Conservation (phyloP, 1,140 invertebrate species). For the Leptestheria dahalacensis region DNA sequence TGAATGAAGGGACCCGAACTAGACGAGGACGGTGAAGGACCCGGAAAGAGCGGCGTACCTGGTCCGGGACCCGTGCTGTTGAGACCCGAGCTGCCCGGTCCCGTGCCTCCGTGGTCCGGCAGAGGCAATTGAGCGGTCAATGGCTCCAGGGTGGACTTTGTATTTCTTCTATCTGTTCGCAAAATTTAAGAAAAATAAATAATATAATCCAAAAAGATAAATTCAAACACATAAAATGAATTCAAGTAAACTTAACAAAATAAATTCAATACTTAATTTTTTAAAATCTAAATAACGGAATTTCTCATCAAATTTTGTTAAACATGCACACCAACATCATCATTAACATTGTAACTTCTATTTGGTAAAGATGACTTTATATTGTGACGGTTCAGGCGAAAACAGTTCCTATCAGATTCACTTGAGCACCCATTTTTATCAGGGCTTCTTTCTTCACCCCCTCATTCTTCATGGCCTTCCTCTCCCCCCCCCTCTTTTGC, state of each 20-base stretch:
- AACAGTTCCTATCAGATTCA: neutral
- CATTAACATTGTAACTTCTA: too few species aligned
- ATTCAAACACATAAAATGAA: too few species aligned
- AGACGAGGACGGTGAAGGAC: slow-evolving; percentile 7
- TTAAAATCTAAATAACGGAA: too few species aligned
- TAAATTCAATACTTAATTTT: too few species aligned
- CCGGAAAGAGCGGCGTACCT: slow-evolving; percentile 14
- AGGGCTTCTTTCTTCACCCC: neutral
- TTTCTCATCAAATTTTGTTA: too few species aligned
- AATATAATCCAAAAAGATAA: neutral
- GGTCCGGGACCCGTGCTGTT: slow-evolving; percentile 10
- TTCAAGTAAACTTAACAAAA: too few species aligned
- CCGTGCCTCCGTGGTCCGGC: slow-evolving; percentile 7
- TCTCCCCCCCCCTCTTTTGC: neutral
- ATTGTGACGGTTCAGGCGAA: too few species aligned
- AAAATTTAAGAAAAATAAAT: neutral
- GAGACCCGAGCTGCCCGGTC: slow-evolving; percentile 1
- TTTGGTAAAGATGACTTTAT: too few species aligned
- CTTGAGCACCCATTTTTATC: neutral
- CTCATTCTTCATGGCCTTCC: neutral
- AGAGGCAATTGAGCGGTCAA: slow-evolving; percentile 3
- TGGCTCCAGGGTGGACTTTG: slow-evolving; percentile 9
- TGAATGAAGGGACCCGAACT: slow-evolving; percentile 2
- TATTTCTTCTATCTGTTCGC: too few species aligned
- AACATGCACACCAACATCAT: too few species aligned